Evolutionary conservation across 2,113 vertebrate genomes (phyloP).

Genomic region (Pseudorhombus dupliciocellatus): DNA sequence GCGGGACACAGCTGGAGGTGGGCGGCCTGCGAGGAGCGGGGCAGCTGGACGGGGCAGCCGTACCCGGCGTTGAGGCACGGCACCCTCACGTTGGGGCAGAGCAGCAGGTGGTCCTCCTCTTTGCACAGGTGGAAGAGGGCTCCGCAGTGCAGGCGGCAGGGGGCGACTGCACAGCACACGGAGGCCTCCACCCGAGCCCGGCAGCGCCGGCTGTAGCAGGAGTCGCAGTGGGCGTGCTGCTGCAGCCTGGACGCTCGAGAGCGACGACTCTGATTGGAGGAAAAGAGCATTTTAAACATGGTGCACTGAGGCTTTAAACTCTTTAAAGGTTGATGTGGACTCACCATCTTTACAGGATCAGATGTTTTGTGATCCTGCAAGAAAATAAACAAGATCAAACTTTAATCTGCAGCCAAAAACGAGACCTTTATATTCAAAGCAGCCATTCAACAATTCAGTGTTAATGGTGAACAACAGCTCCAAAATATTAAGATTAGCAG

Average conservation of each 20-base stretch:
- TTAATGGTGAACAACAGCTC: background rate
- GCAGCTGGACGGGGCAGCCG: conserved; percentile 90
- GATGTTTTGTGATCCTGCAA: conserved; percentile 29
- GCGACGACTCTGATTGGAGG: conserved; percentile 67
- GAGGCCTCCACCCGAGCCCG: conserved; percentile 78
- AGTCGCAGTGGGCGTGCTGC: conserved; percentile 89
- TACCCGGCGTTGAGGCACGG: conserved; percentile 90
- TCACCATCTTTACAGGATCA: conserved; percentile 58
- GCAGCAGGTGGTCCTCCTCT: conserved; percentile 88
- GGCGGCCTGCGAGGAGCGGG: conserved; percentile 86
- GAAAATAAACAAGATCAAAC: background rate
- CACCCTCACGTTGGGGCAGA: conserved; percentile 91
- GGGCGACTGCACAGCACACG: conserved; percentile 84
- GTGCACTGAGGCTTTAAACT: background rate
- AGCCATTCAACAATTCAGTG: background rate
- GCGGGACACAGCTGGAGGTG: conserved; percentile 90
- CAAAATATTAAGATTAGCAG: too few relatives aligned
- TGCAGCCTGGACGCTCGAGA: conserved; percentile 60
- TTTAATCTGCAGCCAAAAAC: too few relatives aligned
- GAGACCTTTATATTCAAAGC: too few relatives aligned
- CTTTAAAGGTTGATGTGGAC: background rate
- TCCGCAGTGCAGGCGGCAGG: conserved; percentile 87
- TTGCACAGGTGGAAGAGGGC: conserved; percentile 96
- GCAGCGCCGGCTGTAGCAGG: conserved; percentile 89
- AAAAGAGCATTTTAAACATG: background rate